Base-by-base conservation (phyloP, 2,888 invertebrate species). In the Pollenia angustigena region DNA sequence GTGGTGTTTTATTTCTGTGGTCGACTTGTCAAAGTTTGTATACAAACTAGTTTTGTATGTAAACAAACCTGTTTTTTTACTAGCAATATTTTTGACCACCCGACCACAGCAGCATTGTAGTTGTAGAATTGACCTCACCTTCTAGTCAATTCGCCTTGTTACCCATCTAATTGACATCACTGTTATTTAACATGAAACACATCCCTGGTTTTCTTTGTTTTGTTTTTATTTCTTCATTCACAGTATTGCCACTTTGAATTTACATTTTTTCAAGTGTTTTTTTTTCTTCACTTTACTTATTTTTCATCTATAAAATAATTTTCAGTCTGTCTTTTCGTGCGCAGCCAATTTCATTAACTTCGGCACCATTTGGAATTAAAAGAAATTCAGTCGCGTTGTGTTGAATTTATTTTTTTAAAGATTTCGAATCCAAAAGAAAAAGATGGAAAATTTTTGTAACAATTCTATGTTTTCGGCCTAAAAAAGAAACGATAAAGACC, bases 241-340 rank as follows among this genome's bases (percentile, higher is more conserved):
- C 18, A 42, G 72, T 52, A 79, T 60, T 84, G 68, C 84, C 84
- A 84, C 50, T 1, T 1, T 7, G 0, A 44, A 56, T 78, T 71
- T 50, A 4, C 4, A 10, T 56, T 8, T 69, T 2, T 10, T 52
- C 46, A 16, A 1, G 11, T 16, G 42, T 18, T 58, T 44, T 52
- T 18, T 46, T 50, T 74, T 18, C 6, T 42, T 14, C n/a, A n/a
- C 72, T 64, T 12, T 66, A 46, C 32, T 54, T n/a, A 56, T 66
- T 68, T 60, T 66, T 68, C 40, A 50, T n/a, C 16, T 52, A 52
- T 66, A 72, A 72, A 46, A 72, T 58, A 4, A 56, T 64, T 69
- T 58, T 84, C 60, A 84, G 84, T 84, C 42, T 69, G 74, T 66
- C 9, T 74, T 80, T 66, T 74, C 66, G 68, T 84, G 84, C 84